Evolutionary conservation across 2,113 vertebrate genomes (phyloP).

Genomic region (Lipotes vexillifer): DNA sequence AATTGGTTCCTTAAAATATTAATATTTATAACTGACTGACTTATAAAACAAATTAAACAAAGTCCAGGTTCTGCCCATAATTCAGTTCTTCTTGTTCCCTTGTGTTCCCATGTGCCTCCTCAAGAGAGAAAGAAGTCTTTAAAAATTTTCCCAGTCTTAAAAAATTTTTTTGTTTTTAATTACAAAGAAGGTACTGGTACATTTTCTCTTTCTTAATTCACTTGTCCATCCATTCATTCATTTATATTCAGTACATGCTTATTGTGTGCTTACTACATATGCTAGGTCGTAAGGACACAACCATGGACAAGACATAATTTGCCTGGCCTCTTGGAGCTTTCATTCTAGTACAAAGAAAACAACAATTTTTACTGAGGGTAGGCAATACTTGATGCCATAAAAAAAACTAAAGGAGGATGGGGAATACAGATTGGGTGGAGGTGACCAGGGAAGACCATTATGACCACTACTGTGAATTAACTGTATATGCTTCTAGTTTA

Average conservation of each 20-base stretch:
- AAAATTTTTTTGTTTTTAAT: background rate
- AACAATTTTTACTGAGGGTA: background rate
- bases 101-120: background rate
- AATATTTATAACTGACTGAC: background rate
- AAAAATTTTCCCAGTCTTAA: background rate
- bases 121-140: background rate
- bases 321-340: background rate
- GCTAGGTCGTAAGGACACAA: background rate
- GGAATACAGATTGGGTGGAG: background rate
- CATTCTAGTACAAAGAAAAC: background rate
- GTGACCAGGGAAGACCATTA: background rate
- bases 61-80: background rate
- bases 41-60: background rate
- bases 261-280: background rate
- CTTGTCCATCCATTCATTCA: background rate
- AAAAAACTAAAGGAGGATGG: background rate
- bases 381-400: background rate
- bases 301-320: background rate
- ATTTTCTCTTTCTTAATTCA: background rate
- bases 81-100: too few relatives aligned
- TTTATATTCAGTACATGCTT: background rate
- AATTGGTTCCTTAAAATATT: background rate
- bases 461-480: background rate
- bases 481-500: background rate
- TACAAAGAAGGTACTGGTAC: background rate